These are phyloP conservation scores for Geopemphigus sp. DNA, from an alignment of 1,140 invertebrate genomes.

Conservation along the genomic window DNA sequence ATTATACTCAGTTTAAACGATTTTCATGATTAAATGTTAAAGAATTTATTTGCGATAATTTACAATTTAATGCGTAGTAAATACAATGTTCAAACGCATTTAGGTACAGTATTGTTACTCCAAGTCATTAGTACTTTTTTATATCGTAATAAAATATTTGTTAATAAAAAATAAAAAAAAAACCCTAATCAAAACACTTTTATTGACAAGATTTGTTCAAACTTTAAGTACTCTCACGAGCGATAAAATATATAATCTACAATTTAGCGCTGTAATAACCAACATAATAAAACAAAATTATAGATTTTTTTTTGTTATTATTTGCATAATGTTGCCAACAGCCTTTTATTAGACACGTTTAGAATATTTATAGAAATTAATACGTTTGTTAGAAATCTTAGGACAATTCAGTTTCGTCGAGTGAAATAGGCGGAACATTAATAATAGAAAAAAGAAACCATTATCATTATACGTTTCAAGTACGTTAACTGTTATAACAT, in stretches of 20 bases:
- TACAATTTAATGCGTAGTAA: too few relatives aligned
- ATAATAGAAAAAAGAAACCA: too few relatives aligned
- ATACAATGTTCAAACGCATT: too few relatives aligned
- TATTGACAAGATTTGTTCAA: background rate
- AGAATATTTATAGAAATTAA: background rate
- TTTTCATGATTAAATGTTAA: too few relatives aligned
- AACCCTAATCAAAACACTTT: background rate
- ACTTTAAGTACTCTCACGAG: background rate
- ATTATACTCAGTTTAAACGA: too few relatives aligned
- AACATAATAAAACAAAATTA: background rate
- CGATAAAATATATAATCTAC: background rate
- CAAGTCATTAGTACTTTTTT: background rate
- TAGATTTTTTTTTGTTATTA: background rate
- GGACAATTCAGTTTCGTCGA: too few relatives aligned
- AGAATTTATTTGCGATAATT: too few relatives aligned
- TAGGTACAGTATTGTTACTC: too few relatives aligned
- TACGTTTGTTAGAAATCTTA: background rate
- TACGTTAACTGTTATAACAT: too few relatives aligned
- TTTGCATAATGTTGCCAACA: background rate
- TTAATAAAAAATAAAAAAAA: background rate
- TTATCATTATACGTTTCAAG: too few relatives aligned
- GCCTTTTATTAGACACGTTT: background rate
- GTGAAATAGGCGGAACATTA: too few relatives aligned
- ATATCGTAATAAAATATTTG: background rate
- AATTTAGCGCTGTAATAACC: conserved; percentile 7